Conservation (phyloP, 2,797 vertebrate species). For the Nyctibius grandis region DNA sequence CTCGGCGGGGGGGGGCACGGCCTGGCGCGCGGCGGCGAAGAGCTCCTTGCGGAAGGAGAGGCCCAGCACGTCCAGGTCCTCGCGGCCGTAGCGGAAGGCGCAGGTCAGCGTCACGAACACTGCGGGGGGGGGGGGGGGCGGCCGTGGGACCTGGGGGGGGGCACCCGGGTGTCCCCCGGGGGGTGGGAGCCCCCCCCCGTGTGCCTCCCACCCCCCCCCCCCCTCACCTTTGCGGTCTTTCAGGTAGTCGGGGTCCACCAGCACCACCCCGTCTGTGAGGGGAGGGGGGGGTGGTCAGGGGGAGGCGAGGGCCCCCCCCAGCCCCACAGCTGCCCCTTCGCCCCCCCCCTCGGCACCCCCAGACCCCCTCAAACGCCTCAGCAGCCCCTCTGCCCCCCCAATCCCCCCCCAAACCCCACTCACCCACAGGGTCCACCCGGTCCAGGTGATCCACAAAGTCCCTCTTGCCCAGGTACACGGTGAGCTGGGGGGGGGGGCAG, state of each 20-base stretch:
- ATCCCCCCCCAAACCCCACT: neutral
- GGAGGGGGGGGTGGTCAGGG: neutral
- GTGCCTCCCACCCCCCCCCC: no score
- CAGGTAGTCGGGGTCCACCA: neutral
- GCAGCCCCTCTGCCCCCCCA: no score
- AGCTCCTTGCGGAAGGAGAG: neutral
- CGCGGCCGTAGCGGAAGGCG: neutral
- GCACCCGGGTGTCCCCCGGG: no score
- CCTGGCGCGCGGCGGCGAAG: neutral
- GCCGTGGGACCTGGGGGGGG: neutral
- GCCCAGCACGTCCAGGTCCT: neutral
- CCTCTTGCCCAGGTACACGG: neutral
- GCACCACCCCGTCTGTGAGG: neutral
- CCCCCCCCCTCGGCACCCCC: no score
- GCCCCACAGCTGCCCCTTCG: no score
- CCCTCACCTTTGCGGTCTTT: neutral
- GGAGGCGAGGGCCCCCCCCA: no score
- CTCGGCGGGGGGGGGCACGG: neutral
- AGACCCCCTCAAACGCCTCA: no score
- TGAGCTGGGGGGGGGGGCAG: neutral
- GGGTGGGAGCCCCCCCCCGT: no score
- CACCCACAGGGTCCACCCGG: neutral
- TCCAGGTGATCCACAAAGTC: neutral
- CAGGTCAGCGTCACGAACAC: neutral
- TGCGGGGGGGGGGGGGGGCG: neutral